Evolutionary conservation across 2,888 invertebrate species (phyloP).

Genomic region (Hyppa rectilinea): DNA sequence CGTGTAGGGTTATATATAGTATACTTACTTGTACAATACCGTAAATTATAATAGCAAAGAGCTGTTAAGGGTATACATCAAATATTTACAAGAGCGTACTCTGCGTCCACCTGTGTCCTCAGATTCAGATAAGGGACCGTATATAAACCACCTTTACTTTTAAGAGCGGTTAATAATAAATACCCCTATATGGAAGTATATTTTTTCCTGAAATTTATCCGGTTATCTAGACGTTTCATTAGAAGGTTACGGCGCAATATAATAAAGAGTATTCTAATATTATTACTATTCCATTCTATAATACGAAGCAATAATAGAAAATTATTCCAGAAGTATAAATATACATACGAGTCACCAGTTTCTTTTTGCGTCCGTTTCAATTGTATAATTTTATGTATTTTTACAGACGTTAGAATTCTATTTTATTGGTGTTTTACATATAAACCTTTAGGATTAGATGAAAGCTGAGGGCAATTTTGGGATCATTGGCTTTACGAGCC

Average conservation of each 20-base stretch:
- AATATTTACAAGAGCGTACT: conserved; percentile 83
- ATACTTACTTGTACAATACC: conserved; percentile 56
- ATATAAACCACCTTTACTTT: conserved; percentile 71
- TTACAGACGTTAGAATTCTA: conserved; percentile 51
- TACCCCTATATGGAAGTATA: conserved; percentile 5
- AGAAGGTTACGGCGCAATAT: neutral
- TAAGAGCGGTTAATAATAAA: conserved; percentile 57
- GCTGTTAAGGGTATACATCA: conserved; percentile 83
- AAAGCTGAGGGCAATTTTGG: conserved; percentile 78
- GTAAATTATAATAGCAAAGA: conserved; percentile 75
- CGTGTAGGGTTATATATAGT: conserved; percentile 54
- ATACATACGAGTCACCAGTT: conserved; percentile 2
- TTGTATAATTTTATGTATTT: conserved; percentile 55
- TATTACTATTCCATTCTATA: too few species aligned
- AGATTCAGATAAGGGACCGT: conserved; percentile 71
- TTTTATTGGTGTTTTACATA: conserved; percentile 66
- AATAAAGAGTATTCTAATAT: too few species aligned
- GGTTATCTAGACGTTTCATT: conserved; percentile 1
- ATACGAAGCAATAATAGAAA: neutral
- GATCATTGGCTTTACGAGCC: conserved; percentile 84
- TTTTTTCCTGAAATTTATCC: neutral
- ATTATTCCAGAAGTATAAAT: conserved; percentile 3
- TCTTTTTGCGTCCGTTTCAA: conserved; percentile 26
- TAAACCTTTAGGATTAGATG: conserved; percentile 68
- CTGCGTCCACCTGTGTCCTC: conserved; percentile 83